Evolutionary conservation across 2,113 vertebrate species (phyloP).

Genomic region (Poicephalus gulielmi): DNA sequence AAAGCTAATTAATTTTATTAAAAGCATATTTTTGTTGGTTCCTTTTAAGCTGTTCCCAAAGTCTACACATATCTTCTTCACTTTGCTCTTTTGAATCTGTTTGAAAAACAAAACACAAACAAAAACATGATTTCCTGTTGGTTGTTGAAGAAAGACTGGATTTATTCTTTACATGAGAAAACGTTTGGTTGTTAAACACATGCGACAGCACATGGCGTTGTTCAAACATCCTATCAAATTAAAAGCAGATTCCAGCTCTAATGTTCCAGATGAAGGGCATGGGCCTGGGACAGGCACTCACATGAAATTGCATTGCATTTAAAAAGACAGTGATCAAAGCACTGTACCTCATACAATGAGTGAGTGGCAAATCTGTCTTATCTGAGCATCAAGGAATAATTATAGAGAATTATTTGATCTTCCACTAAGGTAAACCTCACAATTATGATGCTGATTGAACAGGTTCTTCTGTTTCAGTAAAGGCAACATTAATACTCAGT

Average conservation of each 20-base stretch:
- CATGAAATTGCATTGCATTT: not conserved
- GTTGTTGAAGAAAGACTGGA: not conserved
- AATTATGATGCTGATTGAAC: not conserved
- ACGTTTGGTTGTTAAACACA: not conserved
- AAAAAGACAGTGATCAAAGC: constrained; percentile 45
- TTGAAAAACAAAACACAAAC: constrained; percentile 45
- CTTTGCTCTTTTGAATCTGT: not conserved
- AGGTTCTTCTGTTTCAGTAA: not conserved
- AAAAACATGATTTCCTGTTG: constrained; percentile 26
- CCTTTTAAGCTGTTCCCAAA: constrained; percentile 36
- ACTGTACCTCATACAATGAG: not conserved
- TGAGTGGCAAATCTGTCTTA: constrained; percentile 10
- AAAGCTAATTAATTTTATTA: constrained; percentile 20
- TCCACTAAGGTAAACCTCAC: not conserved
- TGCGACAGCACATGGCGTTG: not conserved
- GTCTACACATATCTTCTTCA: not conserved
- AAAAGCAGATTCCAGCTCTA: constrained; percentile 48
- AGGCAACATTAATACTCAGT: not conserved
- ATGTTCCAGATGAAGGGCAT: constrained; percentile 23
- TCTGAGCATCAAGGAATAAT: not conserved
- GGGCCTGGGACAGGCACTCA: not conserved
- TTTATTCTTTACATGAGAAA: constrained; percentile 41
- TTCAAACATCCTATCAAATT: constrained; percentile 31
- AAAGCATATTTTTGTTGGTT: not conserved
- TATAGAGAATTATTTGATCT: not conserved